These are phyloP conservation scores for Antheraea pernyi DNA, from an alignment of 1,140 invertebrate genomes.

Conservation along the genomic window DNA sequence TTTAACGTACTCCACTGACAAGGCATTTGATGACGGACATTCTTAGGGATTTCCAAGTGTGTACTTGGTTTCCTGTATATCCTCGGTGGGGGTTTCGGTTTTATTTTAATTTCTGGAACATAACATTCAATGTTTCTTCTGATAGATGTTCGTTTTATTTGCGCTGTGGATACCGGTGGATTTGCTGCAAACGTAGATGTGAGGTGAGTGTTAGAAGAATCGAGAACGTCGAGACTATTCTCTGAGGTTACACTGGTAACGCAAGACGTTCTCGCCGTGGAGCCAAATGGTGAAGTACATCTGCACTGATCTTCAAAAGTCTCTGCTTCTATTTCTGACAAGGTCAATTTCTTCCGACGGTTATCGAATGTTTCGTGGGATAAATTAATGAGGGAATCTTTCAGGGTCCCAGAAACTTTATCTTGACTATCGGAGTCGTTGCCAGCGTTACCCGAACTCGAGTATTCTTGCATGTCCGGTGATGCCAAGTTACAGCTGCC, in stretches of 20 bases:
- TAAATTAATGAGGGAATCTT: slow-evolving; percentile 43
- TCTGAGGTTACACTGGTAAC: slow-evolving; percentile 78
- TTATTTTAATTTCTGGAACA: slow-evolving; percentile 61
- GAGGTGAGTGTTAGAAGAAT: slow-evolving; percentile 71
- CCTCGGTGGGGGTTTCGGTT: slow-evolving; percentile 63
- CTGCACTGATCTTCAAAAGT: slow-evolving; percentile 85
- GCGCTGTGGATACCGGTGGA: slow-evolving; percentile 57
- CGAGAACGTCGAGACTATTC: slow-evolving; percentile 73
- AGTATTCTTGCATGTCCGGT: slow-evolving; percentile 77
- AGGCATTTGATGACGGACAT: slow-evolving; percentile 64
- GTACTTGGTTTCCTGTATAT: slow-evolving; percentile 72
- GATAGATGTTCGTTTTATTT: slow-evolving; percentile 71
- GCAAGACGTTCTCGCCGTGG: slow-evolving; percentile 82
- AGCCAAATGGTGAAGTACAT: slow-evolving; percentile 86
- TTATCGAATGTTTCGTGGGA: slow-evolving; percentile 36
- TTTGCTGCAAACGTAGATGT: slow-evolving; percentile 63
- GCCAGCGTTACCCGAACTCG: slow-evolving; percentile 36
- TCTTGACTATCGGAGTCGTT: slow-evolving; percentile 61
- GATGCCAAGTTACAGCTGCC: slow-evolving; percentile 87
- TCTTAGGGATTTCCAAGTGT: slow-evolving; percentile 69
- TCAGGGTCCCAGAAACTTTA: slow-evolving; percentile 42
- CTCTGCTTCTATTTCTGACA: slow-evolving; percentile 83
- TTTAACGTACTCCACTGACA: slow-evolving; percentile 76
- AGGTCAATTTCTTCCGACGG: slow-evolving; percentile 62
- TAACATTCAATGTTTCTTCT: slow-evolving; percentile 66